Evolutionary conservation across 2,888 invertebrate species (phyloP).

Genomic region (Keiferia lycopersicella): DNA sequence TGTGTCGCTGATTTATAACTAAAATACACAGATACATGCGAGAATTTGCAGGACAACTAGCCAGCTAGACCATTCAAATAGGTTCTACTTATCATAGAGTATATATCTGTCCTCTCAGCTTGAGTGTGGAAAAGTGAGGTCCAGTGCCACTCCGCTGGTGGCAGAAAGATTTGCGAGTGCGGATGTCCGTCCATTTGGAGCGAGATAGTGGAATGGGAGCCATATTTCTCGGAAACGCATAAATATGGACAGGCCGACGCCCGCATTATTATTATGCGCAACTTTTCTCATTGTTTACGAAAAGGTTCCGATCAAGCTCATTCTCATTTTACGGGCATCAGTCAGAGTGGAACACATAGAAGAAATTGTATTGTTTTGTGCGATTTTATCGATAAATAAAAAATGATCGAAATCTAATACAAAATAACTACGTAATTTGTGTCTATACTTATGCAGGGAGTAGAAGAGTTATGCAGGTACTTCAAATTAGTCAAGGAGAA

Average conservation of each 20-base stretch:
- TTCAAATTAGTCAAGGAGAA: no score
- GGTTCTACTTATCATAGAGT: neutral
- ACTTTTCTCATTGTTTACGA: neutral
- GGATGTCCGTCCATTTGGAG: slow-evolving; percentile 17
- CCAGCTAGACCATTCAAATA: no score
- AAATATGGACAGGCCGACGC: slow-evolving; percentile 13
- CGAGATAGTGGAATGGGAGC: neutral
- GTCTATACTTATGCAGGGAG: no score
- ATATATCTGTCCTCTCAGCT: neutral
- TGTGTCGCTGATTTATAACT: no score
- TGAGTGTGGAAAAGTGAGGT: neutral
- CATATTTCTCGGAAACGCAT: slow-evolving; percentile 10
- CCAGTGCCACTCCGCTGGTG: neutral
- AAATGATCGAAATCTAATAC: no score
- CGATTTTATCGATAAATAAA: no score
- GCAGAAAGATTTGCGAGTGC: slow-evolving; percentile 18
- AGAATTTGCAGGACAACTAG: no score
- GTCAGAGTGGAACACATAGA: no score
- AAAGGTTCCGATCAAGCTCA: neutral
- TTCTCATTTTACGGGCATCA: neutral
- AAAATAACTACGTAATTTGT: no score
- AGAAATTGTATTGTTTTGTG: no score
- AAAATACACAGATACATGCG: no score
- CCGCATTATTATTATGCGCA: neutral
- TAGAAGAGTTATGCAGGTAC: no score